These are phyloP conservation scores for Bos javanicus DNA, from an alignment of 2,113 vertebrate genomes.

Conservation along the genomic window DNA sequence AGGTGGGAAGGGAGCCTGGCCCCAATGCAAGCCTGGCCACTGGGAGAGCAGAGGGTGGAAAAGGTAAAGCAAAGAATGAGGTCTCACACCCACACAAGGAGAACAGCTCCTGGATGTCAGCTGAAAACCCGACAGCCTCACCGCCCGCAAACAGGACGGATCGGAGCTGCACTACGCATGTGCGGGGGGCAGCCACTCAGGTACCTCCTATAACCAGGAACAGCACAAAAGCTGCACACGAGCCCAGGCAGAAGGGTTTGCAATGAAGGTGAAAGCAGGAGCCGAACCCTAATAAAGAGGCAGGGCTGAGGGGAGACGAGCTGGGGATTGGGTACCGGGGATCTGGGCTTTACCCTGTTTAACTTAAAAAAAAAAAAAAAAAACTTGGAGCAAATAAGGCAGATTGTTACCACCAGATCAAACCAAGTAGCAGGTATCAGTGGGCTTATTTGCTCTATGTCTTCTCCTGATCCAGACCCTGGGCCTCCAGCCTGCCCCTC, in stretches of 20 bases:
- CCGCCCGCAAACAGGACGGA: accelerated
- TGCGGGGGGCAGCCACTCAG: not conserved
- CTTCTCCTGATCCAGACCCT: not conserved
- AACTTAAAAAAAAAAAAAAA: not conserved
- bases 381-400: not conserved
- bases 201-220: not conserved
- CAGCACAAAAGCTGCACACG: accelerated
- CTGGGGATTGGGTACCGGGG: accelerated
- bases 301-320: not conserved
- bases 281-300: not conserved
- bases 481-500: not conserved
- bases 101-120: too few species aligned
- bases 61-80: not conserved
- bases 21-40: not conserved
- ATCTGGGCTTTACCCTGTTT: not conserved
- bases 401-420: not conserved
- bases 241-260: not conserved
- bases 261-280: not conserved
- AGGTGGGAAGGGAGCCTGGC: not conserved
- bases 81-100: not conserved
- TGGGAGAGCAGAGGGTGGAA: too few species aligned
- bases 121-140: not conserved
- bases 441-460: not conserved
- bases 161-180: not conserved
- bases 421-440: accelerated